Evolutionary conservation across 2,113 vertebrate species (phyloP), one percentile per base, ranked within the genome.

Genomic region (Spheniscus mendiculus): DNA sequence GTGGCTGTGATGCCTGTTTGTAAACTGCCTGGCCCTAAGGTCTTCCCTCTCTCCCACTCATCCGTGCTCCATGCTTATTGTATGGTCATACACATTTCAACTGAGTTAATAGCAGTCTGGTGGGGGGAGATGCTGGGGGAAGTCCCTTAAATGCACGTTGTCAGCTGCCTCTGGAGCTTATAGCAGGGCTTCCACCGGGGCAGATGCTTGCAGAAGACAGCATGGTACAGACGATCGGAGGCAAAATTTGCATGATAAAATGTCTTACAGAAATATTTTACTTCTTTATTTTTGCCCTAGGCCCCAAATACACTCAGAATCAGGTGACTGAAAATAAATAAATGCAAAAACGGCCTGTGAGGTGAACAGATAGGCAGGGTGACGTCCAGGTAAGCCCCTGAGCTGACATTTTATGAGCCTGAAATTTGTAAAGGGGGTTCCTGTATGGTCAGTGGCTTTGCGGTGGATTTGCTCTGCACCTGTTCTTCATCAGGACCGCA

Each of bases 1-100:
- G 14, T 81, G 95, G 89, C 82, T 90, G 69, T 53, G 95, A 96
- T 81, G 95, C 92, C 86, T 85, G 88, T 92, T 93, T 96, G 95
- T 89, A 94, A 96, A 92, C 95, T 14, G 74, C 90, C 85, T 83
- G 72, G 92, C 96, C 93, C 38, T 2, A 11, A 96, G 95, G 92
- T 95, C 95, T 83, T 81, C 93, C 85, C 74, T 53, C 84, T 95
- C 72, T 91, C 77, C 72, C 56, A 49, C 67, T 90, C 91, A 87
- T 73, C 89, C 53, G 44, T 53, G 70, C 89, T 95, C 83, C 44
- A 30, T 7, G 61, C 85, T 89, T 88, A 90, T 81, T 90, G 89
- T 11, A 9, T 59, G 66, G 85, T 85, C 93, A 79, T 38, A 90
- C 40, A 79, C 38, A 25, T 89, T 89, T 72, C 87, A 92, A 65